Evolutionary conservation across 1,140 invertebrate species (phyloP).

Genomic region (Asbolus verrucosus): DNA sequence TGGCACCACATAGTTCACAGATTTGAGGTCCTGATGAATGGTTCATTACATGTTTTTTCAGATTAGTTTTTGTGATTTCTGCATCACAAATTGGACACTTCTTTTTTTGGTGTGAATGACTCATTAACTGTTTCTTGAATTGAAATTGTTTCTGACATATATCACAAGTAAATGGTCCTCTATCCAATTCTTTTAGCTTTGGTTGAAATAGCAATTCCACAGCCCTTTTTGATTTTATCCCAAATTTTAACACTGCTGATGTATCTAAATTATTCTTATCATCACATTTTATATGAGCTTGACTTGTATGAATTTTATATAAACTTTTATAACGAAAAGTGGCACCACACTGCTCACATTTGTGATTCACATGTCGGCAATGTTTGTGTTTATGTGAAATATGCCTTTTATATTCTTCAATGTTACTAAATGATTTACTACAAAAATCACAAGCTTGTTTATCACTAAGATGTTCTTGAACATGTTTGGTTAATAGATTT

Average conservation of each 20-base stretch:
- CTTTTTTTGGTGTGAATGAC: slow-evolving; percentile 13
- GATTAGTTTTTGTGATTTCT: slow-evolving; percentile 15
- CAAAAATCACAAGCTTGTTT: slow-evolving; percentile 24
- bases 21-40: slow-evolving; percentile 33
- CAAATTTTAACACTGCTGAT: not conserved
- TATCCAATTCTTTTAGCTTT: slow-evolving; percentile 1
- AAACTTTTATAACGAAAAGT: slow-evolving; percentile 13
- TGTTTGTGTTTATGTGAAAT: not conserved
- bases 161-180: slow-evolving; percentile 10
- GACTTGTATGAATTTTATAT: slow-evolving; percentile 22
- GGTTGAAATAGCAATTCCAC: not conserved
- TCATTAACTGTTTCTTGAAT: not conserved
- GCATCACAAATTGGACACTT: slow-evolving; percentile 36
- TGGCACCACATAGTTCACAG: slow-evolving; percentile 27
- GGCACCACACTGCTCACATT: not conserved
- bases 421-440: slow-evolving; percentile 12
- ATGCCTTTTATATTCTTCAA: slow-evolving; percentile 19
- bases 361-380: not conserved
- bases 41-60: slow-evolving; percentile 15
- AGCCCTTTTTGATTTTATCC: not conserved
- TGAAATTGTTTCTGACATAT: slow-evolving; percentile 11
- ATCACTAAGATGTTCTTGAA: slow-evolving; percentile 12
- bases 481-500: slow-evolving; percentile 7
- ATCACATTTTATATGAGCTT: not conserved
- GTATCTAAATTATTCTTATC: not conserved